Percentiles rank a stretch among this genome's conserved stretches.
phyloP scores from a whole-genome alignment of 1,140 invertebrate species.

The Drosophila ambigua region DNA sequence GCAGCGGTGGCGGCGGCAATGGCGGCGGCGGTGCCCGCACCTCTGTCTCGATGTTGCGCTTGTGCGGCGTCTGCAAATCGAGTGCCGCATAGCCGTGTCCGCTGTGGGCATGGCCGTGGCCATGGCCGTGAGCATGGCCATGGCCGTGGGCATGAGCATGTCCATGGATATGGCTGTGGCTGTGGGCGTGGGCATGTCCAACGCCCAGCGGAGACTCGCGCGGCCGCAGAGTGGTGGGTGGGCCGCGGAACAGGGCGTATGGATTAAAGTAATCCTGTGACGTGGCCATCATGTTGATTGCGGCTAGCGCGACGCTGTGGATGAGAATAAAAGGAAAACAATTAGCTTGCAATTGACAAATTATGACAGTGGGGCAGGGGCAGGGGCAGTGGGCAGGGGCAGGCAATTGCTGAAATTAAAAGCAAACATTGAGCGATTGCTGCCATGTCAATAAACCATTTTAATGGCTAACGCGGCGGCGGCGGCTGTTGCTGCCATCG shows the following conservation, averaged over 20 bases:
- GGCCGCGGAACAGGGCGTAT: constrained; percentile 78
- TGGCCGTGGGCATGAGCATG: constrained; percentile 51
- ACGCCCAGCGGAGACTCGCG: constrained; percentile 72
- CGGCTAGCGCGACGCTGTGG: constrained; percentile 23
- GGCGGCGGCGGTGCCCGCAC: constrained; percentile 72
- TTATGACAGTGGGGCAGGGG: constrained; percentile 33
- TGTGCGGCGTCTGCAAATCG: constrained; percentile 79
- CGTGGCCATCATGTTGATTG: constrained; percentile 75
- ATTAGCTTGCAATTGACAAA: constrained; percentile 56
- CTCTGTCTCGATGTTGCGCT: constrained; percentile 70
- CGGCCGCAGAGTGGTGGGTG: constrained; percentile 73
- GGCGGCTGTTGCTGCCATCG: no score
- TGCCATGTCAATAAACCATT: constrained; percentile 66
- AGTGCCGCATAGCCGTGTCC: constrained; percentile 60
- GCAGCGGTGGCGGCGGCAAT: constrained; percentile 73
- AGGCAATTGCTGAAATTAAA: constrained; percentile 47
- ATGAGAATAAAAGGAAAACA: constrained; percentile 34
- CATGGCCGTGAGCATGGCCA: constrained; percentile 51
- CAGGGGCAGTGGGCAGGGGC: no score
- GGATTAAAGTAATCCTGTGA: constrained; percentile 83
- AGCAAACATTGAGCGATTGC: constrained; percentile 54
- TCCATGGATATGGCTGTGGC: constrained; percentile 39
- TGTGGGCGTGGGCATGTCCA: constrained; percentile 50
- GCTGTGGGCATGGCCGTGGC: constrained; percentile 50
- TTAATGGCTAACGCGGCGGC: constrained; percentile 37